phyloP scores from a whole-genome alignment of 2,113 vertebrate species.

The Dicrurus megarhynchus region DNA sequence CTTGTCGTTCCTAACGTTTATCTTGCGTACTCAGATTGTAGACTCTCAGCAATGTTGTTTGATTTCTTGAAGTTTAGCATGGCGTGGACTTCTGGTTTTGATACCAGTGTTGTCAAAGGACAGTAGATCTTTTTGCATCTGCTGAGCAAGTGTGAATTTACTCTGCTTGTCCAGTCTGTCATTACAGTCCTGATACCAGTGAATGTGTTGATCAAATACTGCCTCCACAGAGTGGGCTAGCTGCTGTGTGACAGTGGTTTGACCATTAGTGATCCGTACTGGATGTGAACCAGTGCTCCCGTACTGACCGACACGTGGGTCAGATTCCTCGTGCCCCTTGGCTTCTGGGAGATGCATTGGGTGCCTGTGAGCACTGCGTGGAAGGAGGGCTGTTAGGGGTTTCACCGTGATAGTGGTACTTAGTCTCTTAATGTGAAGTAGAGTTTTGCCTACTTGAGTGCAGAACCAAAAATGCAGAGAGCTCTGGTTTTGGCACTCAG shows the following conservation, averaged over 20 bases:
- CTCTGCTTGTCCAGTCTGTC: background rate
- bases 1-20: background rate
- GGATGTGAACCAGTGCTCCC: background rate
- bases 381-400: background rate
- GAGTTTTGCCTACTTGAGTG: background rate
- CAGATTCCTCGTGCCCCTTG: background rate
- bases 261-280: background rate
- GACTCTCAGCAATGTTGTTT: background rate
- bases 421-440: background rate
- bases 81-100: background rate
- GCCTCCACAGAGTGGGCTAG: background rate
- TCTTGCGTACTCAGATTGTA: background rate
- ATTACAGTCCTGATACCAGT: background rate
- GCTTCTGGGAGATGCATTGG: background rate
- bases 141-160: background rate
- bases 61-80: background rate
- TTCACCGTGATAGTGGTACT: background rate
- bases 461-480: background rate
- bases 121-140: background rate
- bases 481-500: background rate
- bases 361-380: accelerated
- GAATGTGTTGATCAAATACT: background rate
- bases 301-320: accelerated
- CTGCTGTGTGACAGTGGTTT: background rate
- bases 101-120: background rate